Conservation (phyloP, 2,888 invertebrate species). For the Zelleria hepariella region DNA sequence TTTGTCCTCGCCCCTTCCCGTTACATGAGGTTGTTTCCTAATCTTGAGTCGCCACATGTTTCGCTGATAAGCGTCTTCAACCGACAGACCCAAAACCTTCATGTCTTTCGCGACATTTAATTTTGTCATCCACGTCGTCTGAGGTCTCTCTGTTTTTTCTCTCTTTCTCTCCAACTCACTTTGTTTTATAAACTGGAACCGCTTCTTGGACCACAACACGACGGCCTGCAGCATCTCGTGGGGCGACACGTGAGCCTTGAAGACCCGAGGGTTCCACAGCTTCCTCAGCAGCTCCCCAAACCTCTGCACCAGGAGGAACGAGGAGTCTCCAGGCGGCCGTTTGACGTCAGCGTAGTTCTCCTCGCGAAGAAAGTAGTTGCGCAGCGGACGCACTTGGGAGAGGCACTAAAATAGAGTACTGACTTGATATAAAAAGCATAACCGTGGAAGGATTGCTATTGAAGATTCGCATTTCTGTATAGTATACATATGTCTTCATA, state of each 20-base stretch:
- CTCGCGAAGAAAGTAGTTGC: constrained; percentile 96
- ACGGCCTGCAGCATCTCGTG: constrained; percentile 99
- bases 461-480: too few species aligned
- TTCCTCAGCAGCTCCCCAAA: constrained; percentile 98
- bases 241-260: constrained; percentile 99
- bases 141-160: not conserved
- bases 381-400: constrained; percentile 93
- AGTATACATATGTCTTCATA: too few species aligned
- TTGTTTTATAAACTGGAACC: constrained; percentile 98
- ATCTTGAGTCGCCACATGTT: too few species aligned
- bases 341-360: constrained; percentile 91
- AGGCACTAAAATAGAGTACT: constrained; percentile 77
- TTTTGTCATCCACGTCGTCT: too few species aligned
- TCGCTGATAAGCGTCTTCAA: too few species aligned
- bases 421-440: not conserved
- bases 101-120: too few species aligned
- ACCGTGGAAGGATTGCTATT: too few species aligned
- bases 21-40: too few species aligned
- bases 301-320: constrained; percentile 88
- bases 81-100: too few species aligned
- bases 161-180: constrained; percentile 63
- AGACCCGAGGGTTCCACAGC: constrained; percentile 98
- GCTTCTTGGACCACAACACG: constrained; percentile 95
- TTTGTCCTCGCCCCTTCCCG: too few species aligned
- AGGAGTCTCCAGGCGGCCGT: constrained; percentile 95